A percentile compares a stretch with the other conserved stretches of the same genome.
Conservation (phyloP, 2,113 vertebrate species). For the Catharus fuscescens region DNA sequence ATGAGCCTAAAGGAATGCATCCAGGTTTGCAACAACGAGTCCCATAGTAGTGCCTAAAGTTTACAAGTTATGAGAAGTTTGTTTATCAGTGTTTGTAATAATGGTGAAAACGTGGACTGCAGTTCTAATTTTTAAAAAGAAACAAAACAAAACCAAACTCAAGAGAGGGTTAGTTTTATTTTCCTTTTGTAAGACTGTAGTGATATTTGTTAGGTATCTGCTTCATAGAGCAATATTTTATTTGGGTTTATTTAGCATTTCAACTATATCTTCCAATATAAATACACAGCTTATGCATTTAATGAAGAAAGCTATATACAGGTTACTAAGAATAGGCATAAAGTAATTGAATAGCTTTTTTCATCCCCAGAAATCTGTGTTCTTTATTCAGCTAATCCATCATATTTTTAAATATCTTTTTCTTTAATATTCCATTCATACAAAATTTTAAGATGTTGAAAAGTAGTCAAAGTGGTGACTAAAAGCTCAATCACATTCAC, state of each 20-base stretch:
- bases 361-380: accelerated
- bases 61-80: background rate
- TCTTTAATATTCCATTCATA: background rate
- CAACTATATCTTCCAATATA: background rate
- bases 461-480: background rate
- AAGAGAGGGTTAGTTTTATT: background rate
- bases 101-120: background rate
- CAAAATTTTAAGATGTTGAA: background rate
- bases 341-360: background rate
- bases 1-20: background rate
- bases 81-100: background rate
- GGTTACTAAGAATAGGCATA: background rate
- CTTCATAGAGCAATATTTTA: background rate
- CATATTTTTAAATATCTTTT: background rate
- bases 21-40: background rate
- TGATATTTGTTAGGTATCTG: slow-evolving; percentile 9
- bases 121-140: background rate
- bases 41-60: background rate
- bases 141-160: background rate
- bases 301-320: background rate
- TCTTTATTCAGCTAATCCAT: background rate
- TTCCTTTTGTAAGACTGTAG: background rate
- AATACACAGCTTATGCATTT: background rate
- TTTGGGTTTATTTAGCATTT: slow-evolving; percentile 4
- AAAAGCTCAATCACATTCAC: background rate